Percentiles rank a stretch among this genome's conserved stretches.
Evolutionary conservation across 2,888 invertebrate species (phyloP).

Genomic region (Mongoloraphidia duomilia): DNA sequence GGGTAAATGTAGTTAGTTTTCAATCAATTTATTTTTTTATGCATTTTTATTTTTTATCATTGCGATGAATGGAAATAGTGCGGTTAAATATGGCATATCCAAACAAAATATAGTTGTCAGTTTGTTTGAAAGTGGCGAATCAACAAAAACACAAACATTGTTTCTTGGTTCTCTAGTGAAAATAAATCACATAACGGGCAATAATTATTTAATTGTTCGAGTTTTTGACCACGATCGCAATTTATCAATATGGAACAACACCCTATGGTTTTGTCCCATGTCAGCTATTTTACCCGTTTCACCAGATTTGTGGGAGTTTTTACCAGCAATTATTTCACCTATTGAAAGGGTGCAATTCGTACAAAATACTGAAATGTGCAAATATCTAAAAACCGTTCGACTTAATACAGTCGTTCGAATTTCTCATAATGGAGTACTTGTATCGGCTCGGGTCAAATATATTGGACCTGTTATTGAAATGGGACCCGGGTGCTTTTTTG

Average conservation of each 20-base stretch:
- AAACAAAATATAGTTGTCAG: conserved; percentile 3
- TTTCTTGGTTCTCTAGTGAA: conserved; percentile 2
- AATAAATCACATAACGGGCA: background rate
- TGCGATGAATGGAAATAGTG: background rate
- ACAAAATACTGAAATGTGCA: conserved; percentile 29
- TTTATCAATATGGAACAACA: conserved; percentile 22
- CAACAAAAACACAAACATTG: background rate
- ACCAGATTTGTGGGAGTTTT: conserved; percentile 33
- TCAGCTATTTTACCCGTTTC: conserved; percentile 21
- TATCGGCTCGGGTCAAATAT: conserved; percentile 33
- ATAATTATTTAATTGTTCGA: conserved; percentile 2
- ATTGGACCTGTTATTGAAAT: conserved; percentile 38
- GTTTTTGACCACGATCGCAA: conserved; percentile 1
- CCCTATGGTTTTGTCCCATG: conserved; percentile 22
- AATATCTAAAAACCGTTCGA: conserved; percentile 26
- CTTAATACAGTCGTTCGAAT: conserved; percentile 30
- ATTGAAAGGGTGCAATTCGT: conserved; percentile 36
- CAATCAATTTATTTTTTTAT: too few species aligned
- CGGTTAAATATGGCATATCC: conserved; percentile 2
- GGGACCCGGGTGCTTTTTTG: conserved; percentile 37
- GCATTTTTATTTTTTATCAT: too few species aligned
- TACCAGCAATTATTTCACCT: conserved; percentile 35
- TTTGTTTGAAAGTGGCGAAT: background rate
- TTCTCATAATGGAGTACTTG: conserved; percentile 22
- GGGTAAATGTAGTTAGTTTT: too few species aligned